Percentiles rank a stretch among this genome's conserved stretches.
Conservation (phyloP, 2,113 vertebrate species). For the Cynopterus brachyotis region DNA sequence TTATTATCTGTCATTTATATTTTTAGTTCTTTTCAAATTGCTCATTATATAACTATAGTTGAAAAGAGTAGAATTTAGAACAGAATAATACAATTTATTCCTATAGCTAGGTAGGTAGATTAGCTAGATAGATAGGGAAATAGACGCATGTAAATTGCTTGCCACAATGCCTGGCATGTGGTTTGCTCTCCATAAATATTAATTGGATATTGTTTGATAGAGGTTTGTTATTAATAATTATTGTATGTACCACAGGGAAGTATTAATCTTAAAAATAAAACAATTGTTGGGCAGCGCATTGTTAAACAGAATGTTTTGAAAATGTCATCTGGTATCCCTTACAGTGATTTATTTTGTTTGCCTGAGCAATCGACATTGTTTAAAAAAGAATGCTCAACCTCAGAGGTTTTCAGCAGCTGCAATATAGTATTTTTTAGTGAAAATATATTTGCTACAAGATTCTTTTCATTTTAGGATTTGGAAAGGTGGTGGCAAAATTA, state of each 20-base stretch:
- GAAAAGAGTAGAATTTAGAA: neutral
- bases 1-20: neutral
- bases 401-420: neutral
- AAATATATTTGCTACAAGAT: conserved; percentile 50
- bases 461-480: conserved; percentile 47
- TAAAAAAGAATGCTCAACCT: neutral
- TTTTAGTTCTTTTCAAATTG: neutral
- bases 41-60: neutral
- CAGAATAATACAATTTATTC: neutral
- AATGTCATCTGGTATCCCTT: neutral
- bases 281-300: neutral
- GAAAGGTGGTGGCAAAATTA: conserved; percentile 57
- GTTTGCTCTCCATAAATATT: neutral
- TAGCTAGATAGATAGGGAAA: neutral
- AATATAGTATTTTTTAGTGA: neutral
- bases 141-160: neutral
- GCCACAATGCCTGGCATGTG: neutral
- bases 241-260: neutral
- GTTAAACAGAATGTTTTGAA: conserved; percentile 10
- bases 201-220: neutral
- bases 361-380: neutral
- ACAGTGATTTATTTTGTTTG: neutral
- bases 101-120: neutral
- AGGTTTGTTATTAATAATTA: neutral
- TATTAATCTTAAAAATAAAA: conserved; percentile 11